Conservation (phyloP, 2,797 vertebrate genomes). For the Silurus lanzhouensis region DNA sequence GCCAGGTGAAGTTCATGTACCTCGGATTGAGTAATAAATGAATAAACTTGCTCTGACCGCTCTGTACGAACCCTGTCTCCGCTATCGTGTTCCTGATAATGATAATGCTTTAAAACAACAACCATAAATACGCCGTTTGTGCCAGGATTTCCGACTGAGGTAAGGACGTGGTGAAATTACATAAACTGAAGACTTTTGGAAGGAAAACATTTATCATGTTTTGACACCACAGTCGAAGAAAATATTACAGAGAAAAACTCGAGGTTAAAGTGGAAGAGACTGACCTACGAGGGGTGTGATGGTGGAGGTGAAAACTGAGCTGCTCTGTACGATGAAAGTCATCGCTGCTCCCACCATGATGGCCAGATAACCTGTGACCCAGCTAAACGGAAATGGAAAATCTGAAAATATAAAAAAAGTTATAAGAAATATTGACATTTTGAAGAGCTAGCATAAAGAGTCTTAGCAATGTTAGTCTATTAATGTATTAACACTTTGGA, state of each 20-base stretch:
- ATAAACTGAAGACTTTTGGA: background rate
- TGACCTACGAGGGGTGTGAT: slow-evolving; percentile 95
- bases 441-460: too few species aligned
- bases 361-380: slow-evolving; percentile 92
- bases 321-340: slow-evolving; percentile 97
- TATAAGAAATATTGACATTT: background rate
- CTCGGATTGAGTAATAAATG: background rate
- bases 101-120: background rate
- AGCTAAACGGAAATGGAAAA: slow-evolving; percentile 92
- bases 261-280: slow-evolving; percentile 50
- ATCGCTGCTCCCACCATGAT: slow-evolving; percentile 90
- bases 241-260: too few species aligned
- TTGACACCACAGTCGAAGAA: too few species aligned
- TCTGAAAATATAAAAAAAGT: slow-evolving; percentile 69
- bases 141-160: background rate
- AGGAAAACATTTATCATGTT: too few species aligned
- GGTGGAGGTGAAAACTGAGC: slow-evolving; percentile 95
- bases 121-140: background rate
- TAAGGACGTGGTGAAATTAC: too few species aligned
- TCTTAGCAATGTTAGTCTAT: too few species aligned
- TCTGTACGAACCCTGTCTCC: background rate
- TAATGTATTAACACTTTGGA: too few species aligned
- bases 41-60: background rate
- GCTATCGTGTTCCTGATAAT: background rate
- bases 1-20: background rate